Evolutionary conservation across 2,888 invertebrate genomes (phyloP).

Genomic region (Theretra japonica): DNA sequence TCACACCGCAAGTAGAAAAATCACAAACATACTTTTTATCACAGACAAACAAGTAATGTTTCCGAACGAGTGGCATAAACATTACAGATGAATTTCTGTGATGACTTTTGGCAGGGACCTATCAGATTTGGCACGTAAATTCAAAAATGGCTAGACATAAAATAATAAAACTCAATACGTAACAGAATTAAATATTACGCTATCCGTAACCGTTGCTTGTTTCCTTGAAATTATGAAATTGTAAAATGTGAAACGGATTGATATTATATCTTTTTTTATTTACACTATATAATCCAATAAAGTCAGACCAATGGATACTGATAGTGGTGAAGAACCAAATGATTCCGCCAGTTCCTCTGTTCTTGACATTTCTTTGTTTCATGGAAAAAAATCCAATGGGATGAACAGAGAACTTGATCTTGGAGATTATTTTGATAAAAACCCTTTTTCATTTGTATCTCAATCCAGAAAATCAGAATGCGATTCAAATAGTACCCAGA

Average conservation of each 20-base stretch:
- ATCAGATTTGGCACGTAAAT: constrained; percentile 39
- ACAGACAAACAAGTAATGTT: no score
- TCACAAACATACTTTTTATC: no score
- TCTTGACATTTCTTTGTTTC: constrained; percentile 17
- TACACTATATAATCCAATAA: neutral
- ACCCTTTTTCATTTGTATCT: constrained; percentile 19
- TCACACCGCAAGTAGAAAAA: no score
- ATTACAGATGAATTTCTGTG: neutral
- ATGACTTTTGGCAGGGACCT: neutral
- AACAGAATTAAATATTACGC: neutral
- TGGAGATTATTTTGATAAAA: neutral
- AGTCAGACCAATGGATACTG: constrained; percentile 32
- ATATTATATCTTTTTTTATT: neutral
- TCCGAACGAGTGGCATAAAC: neutral
- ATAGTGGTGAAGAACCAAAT: constrained; percentile 32
- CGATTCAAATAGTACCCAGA: neutral
- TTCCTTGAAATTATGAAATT: neutral
- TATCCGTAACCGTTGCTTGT: neutral
- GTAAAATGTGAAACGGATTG: neutral
- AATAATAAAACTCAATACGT: neutral
- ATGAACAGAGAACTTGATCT: neutral
- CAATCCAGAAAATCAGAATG: constrained; percentile 10
- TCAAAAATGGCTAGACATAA: constrained; percentile 44
- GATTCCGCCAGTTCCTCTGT: constrained; percentile 31
- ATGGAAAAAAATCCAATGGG: neutral